Conservation (phyloP, 2,113 vertebrate genomes). For the Onychostruthus taczanowskii region DNA sequence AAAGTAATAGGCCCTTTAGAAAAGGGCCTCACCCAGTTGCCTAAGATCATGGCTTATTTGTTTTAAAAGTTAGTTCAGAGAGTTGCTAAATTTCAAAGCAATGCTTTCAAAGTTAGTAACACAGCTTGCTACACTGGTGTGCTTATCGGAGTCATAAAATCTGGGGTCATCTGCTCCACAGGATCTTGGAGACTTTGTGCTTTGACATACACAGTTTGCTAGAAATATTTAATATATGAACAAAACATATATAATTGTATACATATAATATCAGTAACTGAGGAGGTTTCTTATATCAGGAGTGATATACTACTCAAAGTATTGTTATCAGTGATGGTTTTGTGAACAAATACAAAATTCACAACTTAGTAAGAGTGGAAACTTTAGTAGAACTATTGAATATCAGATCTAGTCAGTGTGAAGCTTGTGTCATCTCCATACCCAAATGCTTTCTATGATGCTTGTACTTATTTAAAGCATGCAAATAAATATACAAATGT, state of each 20-base stretch:
- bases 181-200: neutral
- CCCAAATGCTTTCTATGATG: neutral
- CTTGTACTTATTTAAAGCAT: neutral
- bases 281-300: neutral
- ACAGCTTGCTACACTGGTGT: neutral
- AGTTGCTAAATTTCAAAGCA: neutral
- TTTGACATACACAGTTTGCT: neutral
- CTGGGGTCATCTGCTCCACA: neutral
- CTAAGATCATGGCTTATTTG: neutral
- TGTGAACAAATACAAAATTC: neutral
- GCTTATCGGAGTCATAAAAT: neutral
- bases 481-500: neutral
- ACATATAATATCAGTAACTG: neutral
- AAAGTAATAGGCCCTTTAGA: neutral
- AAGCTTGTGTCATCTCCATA: neutral
- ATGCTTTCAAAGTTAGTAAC: neutral
- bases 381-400: neutral
- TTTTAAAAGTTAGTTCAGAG: neutral
- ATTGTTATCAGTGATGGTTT: neutral
- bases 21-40: neutral
- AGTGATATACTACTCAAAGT: rapidly evolving
- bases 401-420: neutral
- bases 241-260: neutral
- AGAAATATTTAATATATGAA: neutral
- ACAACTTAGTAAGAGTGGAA: neutral